These are phyloP conservation scores for Pandemis cinnamomeana DNA, from an alignment of 2,888 invertebrate genomes.

Conservation along the genomic window DNA sequence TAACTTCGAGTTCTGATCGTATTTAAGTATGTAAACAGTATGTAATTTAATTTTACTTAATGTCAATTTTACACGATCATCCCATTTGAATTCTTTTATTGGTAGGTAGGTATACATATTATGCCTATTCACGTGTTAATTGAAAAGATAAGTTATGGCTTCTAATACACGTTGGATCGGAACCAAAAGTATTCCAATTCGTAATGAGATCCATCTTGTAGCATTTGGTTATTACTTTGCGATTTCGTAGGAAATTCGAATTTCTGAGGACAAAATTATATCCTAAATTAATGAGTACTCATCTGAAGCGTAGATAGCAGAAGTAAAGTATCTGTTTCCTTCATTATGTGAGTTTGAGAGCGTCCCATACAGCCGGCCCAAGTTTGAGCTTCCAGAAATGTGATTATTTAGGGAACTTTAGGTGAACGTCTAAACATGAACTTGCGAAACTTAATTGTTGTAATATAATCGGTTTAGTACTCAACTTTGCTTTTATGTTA, in stretches of 20 bases:
- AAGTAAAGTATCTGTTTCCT: slow-evolving; percentile 57
- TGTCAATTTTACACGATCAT: too few species aligned
- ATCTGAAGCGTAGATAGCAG: slow-evolving; percentile 50
- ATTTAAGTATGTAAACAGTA: neutral
- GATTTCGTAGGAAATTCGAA: neutral
- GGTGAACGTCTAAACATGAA: slow-evolving; percentile 77
- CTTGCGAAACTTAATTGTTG: slow-evolving; percentile 75
- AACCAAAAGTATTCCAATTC: neutral
- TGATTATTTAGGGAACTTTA: slow-evolving; percentile 77
- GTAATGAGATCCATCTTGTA: neutral
- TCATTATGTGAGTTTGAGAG: slow-evolving; percentile 56
- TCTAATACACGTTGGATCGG: neutral
- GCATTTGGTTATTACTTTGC: neutral
- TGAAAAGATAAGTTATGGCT: neutral
- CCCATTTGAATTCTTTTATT: too few species aligned
- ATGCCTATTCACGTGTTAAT: neutral
- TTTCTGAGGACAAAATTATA: slow-evolving; percentile 14
- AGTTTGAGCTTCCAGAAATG: slow-evolving; percentile 70
- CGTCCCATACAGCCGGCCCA: slow-evolving; percentile 55
- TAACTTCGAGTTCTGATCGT: neutral
- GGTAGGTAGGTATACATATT: neutral
- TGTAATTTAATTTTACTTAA: too few species aligned
- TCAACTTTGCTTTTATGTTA: slow-evolving; percentile 65
- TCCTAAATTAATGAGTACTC: slow-evolving; percentile 53
- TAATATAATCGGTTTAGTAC: slow-evolving; percentile 70